These are phyloP conservation scores for Dicyrtoma fusca DNA, from an alignment of 2,888 invertebrate species.

Conservation along the genomic window DNA sequence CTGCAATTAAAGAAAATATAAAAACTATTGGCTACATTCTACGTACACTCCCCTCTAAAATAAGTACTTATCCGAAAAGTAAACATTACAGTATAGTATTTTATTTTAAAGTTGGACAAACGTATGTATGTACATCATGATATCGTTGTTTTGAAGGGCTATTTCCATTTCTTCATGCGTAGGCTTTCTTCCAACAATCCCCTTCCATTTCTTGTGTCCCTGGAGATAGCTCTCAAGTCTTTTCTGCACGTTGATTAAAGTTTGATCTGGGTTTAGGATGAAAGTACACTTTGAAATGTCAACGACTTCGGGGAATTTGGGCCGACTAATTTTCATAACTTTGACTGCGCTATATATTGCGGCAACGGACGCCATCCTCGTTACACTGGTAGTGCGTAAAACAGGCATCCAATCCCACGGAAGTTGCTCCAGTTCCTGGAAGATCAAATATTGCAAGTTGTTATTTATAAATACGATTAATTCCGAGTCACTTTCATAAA, in stretches of 20 bases:
- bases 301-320: conserved; percentile 38
- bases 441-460: conserved; percentile 41
- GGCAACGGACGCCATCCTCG: conserved; percentile 71
- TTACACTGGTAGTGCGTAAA: conserved; percentile 69
- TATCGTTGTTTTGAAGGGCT: conserved; percentile 66
- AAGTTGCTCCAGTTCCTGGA: conserved; percentile 72
- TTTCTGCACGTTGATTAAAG: conserved; percentile 69
- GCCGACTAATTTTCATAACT: conserved; percentile 33
- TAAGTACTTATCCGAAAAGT: too few species aligned
- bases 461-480: conserved; percentile 7
- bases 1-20: conserved; percentile 60
- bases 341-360: conserved; percentile 58
- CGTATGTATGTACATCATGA: conserved; percentile 69
- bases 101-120: too few species aligned
- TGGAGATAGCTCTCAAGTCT: conserved; percentile 65
- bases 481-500: too few species aligned
- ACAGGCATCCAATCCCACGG: conserved; percentile 78
- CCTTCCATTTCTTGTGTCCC: conserved; percentile 67
- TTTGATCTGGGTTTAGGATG: conserved; percentile 73
- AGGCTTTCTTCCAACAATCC: conserved; percentile 66
- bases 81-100: too few species aligned
- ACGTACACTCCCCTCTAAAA: too few species aligned
- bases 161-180: conserved; percentile 64
- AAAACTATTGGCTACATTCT: conserved; percentile 13
- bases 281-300: conserved; percentile 61